These are phyloP conservation scores for Amblyjoppa proteus DNA, from an alignment of 2,888 invertebrate species.

Conservation along the genomic window DNA sequence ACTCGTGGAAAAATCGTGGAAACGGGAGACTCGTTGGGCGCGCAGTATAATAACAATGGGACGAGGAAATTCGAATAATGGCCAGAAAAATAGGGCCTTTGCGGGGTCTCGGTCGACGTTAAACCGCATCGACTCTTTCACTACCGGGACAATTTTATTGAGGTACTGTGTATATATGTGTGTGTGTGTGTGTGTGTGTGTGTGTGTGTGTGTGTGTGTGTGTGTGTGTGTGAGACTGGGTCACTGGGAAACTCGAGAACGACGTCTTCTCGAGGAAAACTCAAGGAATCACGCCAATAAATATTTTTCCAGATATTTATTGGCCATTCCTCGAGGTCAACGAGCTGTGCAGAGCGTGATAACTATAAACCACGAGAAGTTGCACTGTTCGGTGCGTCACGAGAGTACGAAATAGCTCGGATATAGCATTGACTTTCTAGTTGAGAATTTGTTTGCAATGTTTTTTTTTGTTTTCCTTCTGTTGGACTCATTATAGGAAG, in stretches of 20 bases:
- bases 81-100: conserved; percentile 33
- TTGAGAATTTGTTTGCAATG: background rate
- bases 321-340: conserved; percentile 20
- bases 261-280: conserved; percentile 15
- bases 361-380: conserved; percentile 13
- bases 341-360: conserved; percentile 6
- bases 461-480: background rate
- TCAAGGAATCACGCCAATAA: background rate
- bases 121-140: conserved; percentile 41
- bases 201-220: background rate
- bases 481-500: background rate
- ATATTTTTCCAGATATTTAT: conserved; percentile 19
- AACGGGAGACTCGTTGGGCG: background rate
- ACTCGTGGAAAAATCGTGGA: conserved; percentile 10
- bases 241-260: conserved; percentile 9
- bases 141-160: conserved; percentile 16
- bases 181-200: background rate
- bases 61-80: conserved; percentile 29
- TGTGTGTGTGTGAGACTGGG: conserved; percentile 2
- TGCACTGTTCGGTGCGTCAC: conserved; percentile 6
- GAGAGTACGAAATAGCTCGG: conserved; percentile 1
- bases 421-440: conserved; percentile 5
- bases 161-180: background rate
- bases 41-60: background rate
- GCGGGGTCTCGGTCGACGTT: conserved; percentile 24